Conservation (phyloP, 2,888 invertebrate species). For the Amorpha juglandis region DNA sequence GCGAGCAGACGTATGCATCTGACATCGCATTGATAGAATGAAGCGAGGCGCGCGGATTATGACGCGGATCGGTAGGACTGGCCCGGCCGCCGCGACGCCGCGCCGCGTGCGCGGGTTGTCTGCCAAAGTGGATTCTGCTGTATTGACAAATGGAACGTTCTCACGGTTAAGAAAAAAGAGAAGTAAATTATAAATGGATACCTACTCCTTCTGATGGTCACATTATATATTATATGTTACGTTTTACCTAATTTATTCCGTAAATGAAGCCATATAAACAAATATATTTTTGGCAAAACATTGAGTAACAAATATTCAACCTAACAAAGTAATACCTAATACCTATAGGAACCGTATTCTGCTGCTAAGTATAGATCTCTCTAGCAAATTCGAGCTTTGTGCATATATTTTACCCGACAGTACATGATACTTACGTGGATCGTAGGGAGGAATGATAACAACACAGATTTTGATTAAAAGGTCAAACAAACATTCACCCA, state of each 20-base stretch:
- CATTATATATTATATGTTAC: too few species aligned
- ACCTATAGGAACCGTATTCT: too few species aligned
- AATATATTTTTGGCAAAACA: too few species aligned
- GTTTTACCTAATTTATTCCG: too few species aligned
- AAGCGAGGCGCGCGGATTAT: conserved; percentile 42
- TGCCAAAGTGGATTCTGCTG: conserved; percentile 40
- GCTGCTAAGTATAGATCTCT: too few species aligned
- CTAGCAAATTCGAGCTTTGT: too few species aligned
- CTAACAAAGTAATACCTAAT: too few species aligned
- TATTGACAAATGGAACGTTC: conserved; percentile 34
- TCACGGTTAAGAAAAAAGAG: conserved; percentile 16
- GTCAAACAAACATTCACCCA: conserved; percentile 52
- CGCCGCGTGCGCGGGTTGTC: conserved; percentile 10
- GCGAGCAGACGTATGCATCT: conserved; percentile 39
- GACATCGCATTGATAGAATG: conserved; percentile 53
- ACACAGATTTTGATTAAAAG: conserved; percentile 38
- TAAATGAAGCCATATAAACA: too few species aligned
- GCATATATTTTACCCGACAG: too few species aligned
- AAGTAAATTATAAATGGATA: neutral
- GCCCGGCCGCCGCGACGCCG: too few species aligned
- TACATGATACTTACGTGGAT: neutral
- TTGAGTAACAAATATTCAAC: too few species aligned
- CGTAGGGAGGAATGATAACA: neutral
- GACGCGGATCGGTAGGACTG: conserved; percentile 27
- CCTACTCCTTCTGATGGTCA: too few species aligned